Evolutionary conservation across 2,888 invertebrate species (phyloP), one percentile per base, ranked within the genome.

Genomic region (Halocaridina rubra): DNA sequence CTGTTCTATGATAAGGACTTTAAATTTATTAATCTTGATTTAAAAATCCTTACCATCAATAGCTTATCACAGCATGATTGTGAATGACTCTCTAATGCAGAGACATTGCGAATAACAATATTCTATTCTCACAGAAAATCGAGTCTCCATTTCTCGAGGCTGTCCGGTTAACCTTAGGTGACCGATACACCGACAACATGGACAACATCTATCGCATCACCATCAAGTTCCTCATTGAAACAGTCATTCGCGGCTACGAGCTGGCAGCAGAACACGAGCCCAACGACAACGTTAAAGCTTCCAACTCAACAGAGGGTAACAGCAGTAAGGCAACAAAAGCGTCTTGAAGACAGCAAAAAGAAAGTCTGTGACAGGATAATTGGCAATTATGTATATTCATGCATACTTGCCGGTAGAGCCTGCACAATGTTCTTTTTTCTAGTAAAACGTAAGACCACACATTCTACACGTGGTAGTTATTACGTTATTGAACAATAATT

Each of bases 101-200:
- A n/a, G n/a, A n/a, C n/a, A n/a, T n/a, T n/a, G n/a, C n/a, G n/a
- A 46, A 46, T 46, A 13, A 46, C 10, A 46, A 46, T 46, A 46
- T 13, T 39, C 39, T 46, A 46, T 16, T n/a, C n/a, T n/a, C n/a
- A 10, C 94, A 97, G 97, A 95, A 94, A 94, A 95, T 97, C 89
- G 96, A 97, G 91, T 94, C 94, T 89, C 97, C 97, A 0, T 97
- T 97, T 91, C 92, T 97, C 89, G 93, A 94, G 90, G 96, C 97
- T 0, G 97, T 97, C 10, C 94, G 95, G 90, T 94, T 94, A 88
- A 97, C 97, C 0, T 92, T 97, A 46, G 96, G 96, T 3, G 97
- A 97, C 89, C 93, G 97, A 88, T 97, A 96, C 92, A 96, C 97
- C 10, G 95, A 95, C 77, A 96, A 97, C 91, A 95, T 97, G 89